Percentiles rank a stretch among this genome's conserved stretches.
Evolutionary conservation across 1,140 invertebrate genomes (phyloP).

Genomic region (Eriosoma lanigerum): DNA sequence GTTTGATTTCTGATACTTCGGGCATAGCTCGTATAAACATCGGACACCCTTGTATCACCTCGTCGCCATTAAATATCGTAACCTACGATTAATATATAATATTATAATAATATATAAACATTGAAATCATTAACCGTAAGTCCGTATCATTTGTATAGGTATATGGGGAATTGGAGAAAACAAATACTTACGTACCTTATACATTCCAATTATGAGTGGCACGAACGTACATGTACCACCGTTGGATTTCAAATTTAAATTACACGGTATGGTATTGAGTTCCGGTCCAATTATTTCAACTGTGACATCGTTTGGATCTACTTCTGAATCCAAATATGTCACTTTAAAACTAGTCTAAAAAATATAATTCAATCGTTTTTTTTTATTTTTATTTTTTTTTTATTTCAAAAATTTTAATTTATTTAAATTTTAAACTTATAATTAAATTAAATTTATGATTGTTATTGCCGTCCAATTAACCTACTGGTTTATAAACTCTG

Average conservation of each 20-base stretch:
- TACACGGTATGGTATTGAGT: slow-evolving; percentile 64
- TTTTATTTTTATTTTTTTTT: too few species aligned
- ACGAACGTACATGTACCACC: slow-evolving; percentile 79
- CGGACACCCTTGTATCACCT: slow-evolving; percentile 68
- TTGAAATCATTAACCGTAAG: background rate
- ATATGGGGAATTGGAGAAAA: background rate
- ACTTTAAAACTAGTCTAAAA: slow-evolving; percentile 79
- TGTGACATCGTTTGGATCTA: slow-evolving; percentile 75
- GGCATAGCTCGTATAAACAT: slow-evolving; percentile 86
- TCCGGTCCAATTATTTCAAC: slow-evolving; percentile 82
- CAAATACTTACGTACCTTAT: slow-evolving; percentile 72
- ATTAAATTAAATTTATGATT: background rate
- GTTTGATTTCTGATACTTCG: slow-evolving; percentile 78
- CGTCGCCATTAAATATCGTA: slow-evolving; percentile 67
- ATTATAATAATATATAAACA: slow-evolving; percentile 26
- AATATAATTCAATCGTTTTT: background rate
- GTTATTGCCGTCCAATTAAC: slow-evolving; percentile 56
- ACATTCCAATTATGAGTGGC: slow-evolving; percentile 88
- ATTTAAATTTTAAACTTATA: too few species aligned
- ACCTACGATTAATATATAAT: slow-evolving; percentile 64
- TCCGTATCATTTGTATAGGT: background rate
- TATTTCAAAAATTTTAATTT: too few species aligned
- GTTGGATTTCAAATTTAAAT: slow-evolving; percentile 67
- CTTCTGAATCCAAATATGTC: slow-evolving; percentile 74
- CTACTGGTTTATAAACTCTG: slow-evolving; percentile 79